Percentiles rank a stretch among this genome's conserved stretches.
Conservation (phyloP, 2,113 vertebrate genomes). For the Petrocephalus zakoni region DNA sequence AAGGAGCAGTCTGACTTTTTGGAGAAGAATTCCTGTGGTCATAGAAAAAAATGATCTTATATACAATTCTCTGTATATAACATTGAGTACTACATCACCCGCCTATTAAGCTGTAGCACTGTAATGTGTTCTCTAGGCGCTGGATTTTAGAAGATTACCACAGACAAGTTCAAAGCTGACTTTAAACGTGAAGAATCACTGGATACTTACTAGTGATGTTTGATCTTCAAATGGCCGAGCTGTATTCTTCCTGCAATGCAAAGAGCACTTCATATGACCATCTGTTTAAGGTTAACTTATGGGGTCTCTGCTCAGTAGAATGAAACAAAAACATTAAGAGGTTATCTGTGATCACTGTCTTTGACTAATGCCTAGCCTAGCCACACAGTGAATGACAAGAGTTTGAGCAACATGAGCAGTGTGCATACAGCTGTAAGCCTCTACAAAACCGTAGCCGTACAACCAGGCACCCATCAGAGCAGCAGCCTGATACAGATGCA, state of each 20-base stretch:
- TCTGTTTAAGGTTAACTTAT: not conserved
- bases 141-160: not conserved
- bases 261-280: not conserved
- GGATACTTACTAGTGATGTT: slow-evolving; percentile 77
- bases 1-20: slow-evolving; percentile 92
- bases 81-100: not conserved
- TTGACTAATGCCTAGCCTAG: not conserved
- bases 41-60: slow-evolving; percentile 17
- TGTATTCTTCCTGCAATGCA: slow-evolving; percentile 80
- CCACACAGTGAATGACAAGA: not conserved
- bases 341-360: not conserved
- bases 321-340: not conserved
- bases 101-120: not conserved
- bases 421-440: not conserved
- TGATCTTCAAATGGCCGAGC: slow-evolving; percentile 94
- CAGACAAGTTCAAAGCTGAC: not conserved
- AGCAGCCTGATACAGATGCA: not conserved
- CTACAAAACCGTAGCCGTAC: not conserved
- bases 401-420: not conserved
- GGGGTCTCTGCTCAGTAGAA: not conserved
- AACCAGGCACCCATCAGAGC: not conserved
- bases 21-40: slow-evolving; percentile 88
- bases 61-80: not conserved
- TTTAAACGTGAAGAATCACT: not conserved
- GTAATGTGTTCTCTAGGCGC: not conserved